A percentile compares a stretch with the other conserved stretches of the same genome.
Evolutionary conservation across 2,888 invertebrate genomes (phyloP).

Genomic region (Cryptus armator): DNA sequence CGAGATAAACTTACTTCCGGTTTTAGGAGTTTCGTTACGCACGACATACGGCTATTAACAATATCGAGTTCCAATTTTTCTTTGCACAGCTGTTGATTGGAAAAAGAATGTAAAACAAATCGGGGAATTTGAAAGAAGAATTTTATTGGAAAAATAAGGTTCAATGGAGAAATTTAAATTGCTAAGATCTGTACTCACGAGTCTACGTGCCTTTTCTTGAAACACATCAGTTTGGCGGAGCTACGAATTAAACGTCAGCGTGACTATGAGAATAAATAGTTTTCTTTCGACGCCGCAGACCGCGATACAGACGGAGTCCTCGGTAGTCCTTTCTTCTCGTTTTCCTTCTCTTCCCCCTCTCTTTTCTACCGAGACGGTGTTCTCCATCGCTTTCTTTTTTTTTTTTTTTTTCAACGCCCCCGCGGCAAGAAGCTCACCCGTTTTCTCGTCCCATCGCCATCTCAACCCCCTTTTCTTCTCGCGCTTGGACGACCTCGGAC

Average conservation of each 20-base stretch:
- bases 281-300: slow-evolving; percentile 63
- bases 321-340: slow-evolving; percentile 47
- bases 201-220: slow-evolving; percentile 81
- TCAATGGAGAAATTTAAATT: slow-evolving; percentile 44
- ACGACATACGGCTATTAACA: slow-evolving; percentile 80
- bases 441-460: slow-evolving; percentile 31
- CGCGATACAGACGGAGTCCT: slow-evolving; percentile 57
- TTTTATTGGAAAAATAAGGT: slow-evolving; percentile 56
- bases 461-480: slow-evolving; percentile 39
- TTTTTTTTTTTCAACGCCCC: neutral
- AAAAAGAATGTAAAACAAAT: slow-evolving; percentile 15
- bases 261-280: slow-evolving; percentile 68
- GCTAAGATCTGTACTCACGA: slow-evolving; percentile 74
- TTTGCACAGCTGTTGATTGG: slow-evolving; percentile 77
- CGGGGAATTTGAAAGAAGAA: slow-evolving; percentile 17
- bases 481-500: slow-evolving; percentile 68
- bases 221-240: slow-evolving; percentile 81
- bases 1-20: slow-evolving; percentile 74
- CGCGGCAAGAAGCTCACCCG: slow-evolving; percentile 43
- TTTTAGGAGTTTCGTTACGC: slow-evolving; percentile 79
- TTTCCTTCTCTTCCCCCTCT: slow-evolving; percentile 2
- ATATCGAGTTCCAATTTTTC: slow-evolving; percentile 81
- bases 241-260: slow-evolving; percentile 73
- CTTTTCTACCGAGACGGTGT: slow-evolving; percentile 6
- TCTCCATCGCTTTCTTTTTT: slow-evolving; percentile 10